A percentile compares a stretch with the other conserved stretches of the same genome.
These are phyloP conservation scores for Tyria jacobaeae DNA, from an alignment of 2,888 invertebrate species.

Conservation along the genomic window DNA sequence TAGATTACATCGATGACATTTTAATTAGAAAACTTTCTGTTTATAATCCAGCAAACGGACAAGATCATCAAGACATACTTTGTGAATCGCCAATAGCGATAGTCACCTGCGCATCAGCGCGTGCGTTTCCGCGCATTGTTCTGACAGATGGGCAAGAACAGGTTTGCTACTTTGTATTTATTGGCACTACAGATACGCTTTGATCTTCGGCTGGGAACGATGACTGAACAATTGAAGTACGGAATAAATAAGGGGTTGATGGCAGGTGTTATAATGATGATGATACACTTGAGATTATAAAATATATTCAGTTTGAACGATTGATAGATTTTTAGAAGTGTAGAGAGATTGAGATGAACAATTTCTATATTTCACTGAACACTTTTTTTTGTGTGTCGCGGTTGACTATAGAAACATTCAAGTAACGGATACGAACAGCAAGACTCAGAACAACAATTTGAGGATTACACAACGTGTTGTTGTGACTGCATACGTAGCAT, in stretches of 20 bases:
- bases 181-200: conserved; percentile 26
- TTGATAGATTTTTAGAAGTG: not conserved
- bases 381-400: too few relatives aligned
- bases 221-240: conserved; percentile 28
- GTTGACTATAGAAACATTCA: too few relatives aligned
- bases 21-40: conserved; percentile 2
- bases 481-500: too few relatives aligned
- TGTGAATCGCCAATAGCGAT: conserved; percentile 51
- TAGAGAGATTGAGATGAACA: not conserved
- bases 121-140: conserved; percentile 68
- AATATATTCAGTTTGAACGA: not conserved
- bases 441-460: too few relatives aligned
- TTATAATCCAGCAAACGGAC: conserved; percentile 15
- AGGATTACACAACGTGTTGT: too few relatives aligned
- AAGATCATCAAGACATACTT: conserved; percentile 47
- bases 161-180: conserved; percentile 31
- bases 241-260: conserved; percentile 1
- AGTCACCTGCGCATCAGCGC: conserved; percentile 53
- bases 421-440: too few relatives aligned
- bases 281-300: conserved; percentile 2
- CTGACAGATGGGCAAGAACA: conserved; percentile 25
- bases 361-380: not conserved
- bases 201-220: conserved; percentile 40
- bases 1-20: not conserved
- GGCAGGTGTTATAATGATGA: conserved; percentile 9